A percentile compares a stretch with the other conserved stretches of the same genome.
phyloP scores from a whole-genome alignment of 2,113 vertebrate genomes.

The Oriolus oriolus region DNA sequence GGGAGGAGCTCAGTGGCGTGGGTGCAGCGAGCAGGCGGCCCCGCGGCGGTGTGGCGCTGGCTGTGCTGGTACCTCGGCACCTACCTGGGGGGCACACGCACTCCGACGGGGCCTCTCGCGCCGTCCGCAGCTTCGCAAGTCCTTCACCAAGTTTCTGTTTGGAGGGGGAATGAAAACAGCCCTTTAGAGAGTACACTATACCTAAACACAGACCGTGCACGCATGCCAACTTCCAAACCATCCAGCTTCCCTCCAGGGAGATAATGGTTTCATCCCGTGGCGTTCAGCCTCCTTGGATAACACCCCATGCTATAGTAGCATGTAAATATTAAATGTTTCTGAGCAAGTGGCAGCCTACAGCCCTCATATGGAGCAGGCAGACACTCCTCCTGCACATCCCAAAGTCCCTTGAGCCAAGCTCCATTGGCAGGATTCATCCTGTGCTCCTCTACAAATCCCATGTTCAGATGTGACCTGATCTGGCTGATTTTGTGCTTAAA shows the following conservation, averaged over 20 bases:
- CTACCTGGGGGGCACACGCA: conserved; percentile 91
- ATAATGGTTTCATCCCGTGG: not conserved
- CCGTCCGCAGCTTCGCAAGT: conserved; percentile 77
- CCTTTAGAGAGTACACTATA: not conserved
- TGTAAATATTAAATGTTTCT: not conserved
- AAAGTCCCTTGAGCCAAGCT: not conserved
- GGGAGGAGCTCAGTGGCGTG: not conserved
- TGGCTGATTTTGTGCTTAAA: not conserved
- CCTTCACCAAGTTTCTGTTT: conserved; percentile 80
- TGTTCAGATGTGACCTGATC: not conserved
- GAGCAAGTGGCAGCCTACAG: not conserved
- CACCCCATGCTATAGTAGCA: fast-evolving
- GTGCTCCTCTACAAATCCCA: not conserved
- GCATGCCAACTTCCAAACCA: not conserved
- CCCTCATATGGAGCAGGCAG: fast-evolving
- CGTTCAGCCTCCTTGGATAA: not conserved
- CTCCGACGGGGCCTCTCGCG: conserved; percentile 78
- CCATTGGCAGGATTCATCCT: not conserved
- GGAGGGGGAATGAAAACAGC: not conserved
- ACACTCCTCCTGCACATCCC: not conserved
- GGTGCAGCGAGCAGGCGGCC: not conserved
- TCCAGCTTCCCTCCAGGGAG: not conserved
- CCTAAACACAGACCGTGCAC: fast-evolving
- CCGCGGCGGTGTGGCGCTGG: not conserved
- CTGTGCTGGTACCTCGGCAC: not conserved